phyloP scores from a whole-genome alignment of 2,113 vertebrate genomes.

The Acinonyx jubatus region DNA sequence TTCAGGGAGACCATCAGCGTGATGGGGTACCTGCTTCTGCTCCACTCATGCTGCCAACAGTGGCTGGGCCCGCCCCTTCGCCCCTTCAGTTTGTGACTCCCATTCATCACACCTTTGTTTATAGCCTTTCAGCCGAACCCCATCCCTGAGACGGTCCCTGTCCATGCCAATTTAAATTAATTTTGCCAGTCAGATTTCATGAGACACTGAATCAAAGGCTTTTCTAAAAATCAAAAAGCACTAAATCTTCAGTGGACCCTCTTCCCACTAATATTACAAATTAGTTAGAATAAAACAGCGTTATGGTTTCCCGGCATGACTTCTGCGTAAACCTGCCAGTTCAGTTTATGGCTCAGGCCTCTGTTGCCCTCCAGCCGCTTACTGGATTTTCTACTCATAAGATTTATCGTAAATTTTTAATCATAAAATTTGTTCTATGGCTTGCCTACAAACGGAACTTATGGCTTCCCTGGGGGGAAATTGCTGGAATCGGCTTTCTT shows the following conservation, averaged over 20 bases:
- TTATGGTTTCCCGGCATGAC: slow-evolving; percentile 63
- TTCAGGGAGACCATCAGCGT: not conserved
- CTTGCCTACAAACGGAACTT: slow-evolving; percentile 52
- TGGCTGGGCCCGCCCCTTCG: fast-evolving
- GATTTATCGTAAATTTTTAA: slow-evolving; percentile 78
- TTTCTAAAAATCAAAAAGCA: slow-evolving; percentile 73
- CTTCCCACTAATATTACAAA: slow-evolving; percentile 62
- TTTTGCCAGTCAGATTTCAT: slow-evolving; percentile 67
- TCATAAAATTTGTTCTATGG: slow-evolving; percentile 71
- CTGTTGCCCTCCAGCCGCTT: slow-evolving; percentile 71
- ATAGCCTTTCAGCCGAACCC: not conserved
- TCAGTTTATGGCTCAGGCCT: slow-evolving; percentile 62
- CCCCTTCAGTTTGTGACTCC: not conserved
- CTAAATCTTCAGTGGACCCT: slow-evolving; percentile 66
- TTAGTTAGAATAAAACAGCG: slow-evolving; percentile 55
- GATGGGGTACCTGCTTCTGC: not conserved
- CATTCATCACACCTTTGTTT: slow-evolving; percentile 54
- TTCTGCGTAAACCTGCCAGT: slow-evolving; percentile 72
- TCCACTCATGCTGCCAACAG: not conserved
- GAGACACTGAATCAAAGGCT: slow-evolving; percentile 72
- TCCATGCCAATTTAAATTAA: slow-evolving; percentile 69
- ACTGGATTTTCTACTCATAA: slow-evolving; percentile 74
- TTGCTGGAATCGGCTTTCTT: slow-evolving; percentile 28
- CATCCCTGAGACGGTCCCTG: not conserved
- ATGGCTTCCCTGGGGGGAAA: slow-evolving; percentile 44